A percentile compares a stretch with the other conserved stretches of the same genome.
Conservation (phyloP, 2,113 vertebrate species). For the Octodon degus region DNA sequence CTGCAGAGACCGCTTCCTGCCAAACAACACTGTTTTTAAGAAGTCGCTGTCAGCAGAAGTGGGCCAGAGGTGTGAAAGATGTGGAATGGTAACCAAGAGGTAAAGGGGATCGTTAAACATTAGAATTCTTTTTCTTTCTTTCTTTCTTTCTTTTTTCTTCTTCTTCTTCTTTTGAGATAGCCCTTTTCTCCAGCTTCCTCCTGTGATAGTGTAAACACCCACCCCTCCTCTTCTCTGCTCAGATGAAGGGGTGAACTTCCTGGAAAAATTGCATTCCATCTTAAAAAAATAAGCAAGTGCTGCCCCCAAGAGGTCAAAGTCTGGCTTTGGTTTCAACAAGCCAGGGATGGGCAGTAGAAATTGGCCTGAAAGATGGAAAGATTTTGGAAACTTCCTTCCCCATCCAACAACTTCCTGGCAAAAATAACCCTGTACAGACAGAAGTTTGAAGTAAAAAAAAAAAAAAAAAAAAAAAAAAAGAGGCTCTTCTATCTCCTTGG, state of each 20-base stretch:
- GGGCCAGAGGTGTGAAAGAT: background rate
- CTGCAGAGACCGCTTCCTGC: background rate
- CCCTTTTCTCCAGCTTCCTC: background rate
- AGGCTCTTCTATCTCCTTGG: background rate
- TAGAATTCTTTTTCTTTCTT: background rate
- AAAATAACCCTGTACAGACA: background rate
- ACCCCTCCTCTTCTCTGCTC: background rate
- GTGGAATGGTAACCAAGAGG: background rate
- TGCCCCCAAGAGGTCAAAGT: background rate
- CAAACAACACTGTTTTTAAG: background rate
- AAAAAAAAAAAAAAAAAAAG: no score
- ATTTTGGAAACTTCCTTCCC: background rate
- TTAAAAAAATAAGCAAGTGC: background rate
- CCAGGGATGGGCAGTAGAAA: background rate
- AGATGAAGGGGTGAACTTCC: background rate
- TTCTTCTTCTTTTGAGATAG: background rate
- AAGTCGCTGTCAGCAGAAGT: background rate
- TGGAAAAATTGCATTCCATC: background rate
- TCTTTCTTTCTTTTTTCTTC: background rate
- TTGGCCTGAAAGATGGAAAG: background rate
- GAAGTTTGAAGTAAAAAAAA: background rate
- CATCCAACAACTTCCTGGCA: background rate
- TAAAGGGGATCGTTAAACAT: background rate
- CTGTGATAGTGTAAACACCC: background rate
- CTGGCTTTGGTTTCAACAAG: background rate